These are phyloP conservation scores for Azemiops feae DNA, from an alignment of 2,113 vertebrate species.

Conservation along the genomic window DNA sequence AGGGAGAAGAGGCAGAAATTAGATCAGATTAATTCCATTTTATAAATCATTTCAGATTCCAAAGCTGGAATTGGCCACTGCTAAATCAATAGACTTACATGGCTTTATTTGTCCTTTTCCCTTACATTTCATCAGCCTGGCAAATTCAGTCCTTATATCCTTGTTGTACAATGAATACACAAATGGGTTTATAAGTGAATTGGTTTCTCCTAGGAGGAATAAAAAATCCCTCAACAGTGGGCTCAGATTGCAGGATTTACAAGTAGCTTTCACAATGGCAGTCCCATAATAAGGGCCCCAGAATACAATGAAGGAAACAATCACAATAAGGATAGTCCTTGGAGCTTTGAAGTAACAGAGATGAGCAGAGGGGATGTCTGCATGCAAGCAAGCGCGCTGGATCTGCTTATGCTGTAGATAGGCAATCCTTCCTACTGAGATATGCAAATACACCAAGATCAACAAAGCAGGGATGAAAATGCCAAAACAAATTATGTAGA, in stretches of 20 bases:
- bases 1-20: background rate
- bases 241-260: conserved; percentile 36
- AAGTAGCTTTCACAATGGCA: conserved; percentile 44
- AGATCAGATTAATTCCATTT: background rate
- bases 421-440: conserved; percentile 40
- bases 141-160: conserved; percentile 41
- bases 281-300: conserved; percentile 51
- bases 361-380: background rate
- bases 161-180: conserved; percentile 38
- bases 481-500: conserved; percentile 46
- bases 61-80: conserved; percentile 9
- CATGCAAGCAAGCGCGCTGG: background rate
- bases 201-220: conserved; percentile 47
- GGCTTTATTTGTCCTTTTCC: conserved; percentile 28
- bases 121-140: conserved; percentile 27
- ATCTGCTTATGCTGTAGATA: conserved; percentile 33
- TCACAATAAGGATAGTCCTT: conserved; percentile 36
- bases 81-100: background rate
- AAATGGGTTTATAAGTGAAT: conserved; percentile 47
- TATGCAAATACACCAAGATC: conserved; percentile 39
- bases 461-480: conserved; percentile 43
- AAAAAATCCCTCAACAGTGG: conserved; percentile 26
- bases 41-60: background rate
- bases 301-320: conserved; percentile 41
- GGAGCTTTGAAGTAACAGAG: conserved; percentile 44